Conservation (phyloP, 92 coral and sea anemone species). For the Phenganax stokvisi region DNA sequence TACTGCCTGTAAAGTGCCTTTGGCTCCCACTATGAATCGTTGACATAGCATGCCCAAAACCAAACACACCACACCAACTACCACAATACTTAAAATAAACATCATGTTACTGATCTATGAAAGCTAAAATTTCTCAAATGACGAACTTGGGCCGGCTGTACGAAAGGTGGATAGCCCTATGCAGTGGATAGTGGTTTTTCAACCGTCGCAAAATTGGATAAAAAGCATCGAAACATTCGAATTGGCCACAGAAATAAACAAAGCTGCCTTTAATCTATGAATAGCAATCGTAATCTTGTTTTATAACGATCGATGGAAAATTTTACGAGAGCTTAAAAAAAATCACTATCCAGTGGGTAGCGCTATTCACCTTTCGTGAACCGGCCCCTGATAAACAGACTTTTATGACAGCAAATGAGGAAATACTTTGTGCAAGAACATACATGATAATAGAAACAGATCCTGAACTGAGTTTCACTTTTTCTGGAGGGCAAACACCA, state of each 20-base stretch:
- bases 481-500: conserved; percentile 61
- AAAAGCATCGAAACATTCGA: too few species aligned
- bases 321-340: too few species aligned
- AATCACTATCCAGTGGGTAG: too few species aligned
- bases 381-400: not conserved
- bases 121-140: not conserved
- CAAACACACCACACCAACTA: conserved; percentile 62
- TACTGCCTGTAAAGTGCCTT: conserved; percentile 91
- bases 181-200: too few species aligned
- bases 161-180: too few species aligned
- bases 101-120: not conserved
- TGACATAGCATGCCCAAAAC: conserved; percentile 79
- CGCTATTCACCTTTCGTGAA: too few species aligned
- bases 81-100: conserved; percentile 52
- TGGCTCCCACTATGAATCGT: conserved; percentile 85
- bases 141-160: too few species aligned
- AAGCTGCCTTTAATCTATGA: too few species aligned
- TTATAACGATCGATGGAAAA: too few species aligned
- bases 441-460: conserved; percentile 71
- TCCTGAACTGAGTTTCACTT: conserved; percentile 60
- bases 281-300: too few species aligned
- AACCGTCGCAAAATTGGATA: too few species aligned
- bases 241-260: too few species aligned
- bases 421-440: conserved; percentile 18
- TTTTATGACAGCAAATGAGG: not conserved